These are phyloP conservation scores for Callinectes sapidus DNA, from an alignment of 2,888 invertebrate genomes.

Conservation along the genomic window DNA sequence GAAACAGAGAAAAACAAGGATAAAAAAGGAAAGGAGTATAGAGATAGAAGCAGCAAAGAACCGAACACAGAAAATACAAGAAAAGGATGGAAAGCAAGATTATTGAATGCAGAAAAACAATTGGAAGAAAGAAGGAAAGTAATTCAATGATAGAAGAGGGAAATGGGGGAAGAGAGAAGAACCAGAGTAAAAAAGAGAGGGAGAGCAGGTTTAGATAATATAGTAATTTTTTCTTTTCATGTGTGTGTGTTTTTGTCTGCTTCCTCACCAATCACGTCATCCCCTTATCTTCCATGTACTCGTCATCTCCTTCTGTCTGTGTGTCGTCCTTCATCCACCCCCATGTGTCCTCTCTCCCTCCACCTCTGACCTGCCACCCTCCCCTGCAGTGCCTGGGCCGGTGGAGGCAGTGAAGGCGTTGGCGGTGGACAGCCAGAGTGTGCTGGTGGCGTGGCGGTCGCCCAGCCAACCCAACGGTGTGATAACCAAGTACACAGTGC, in stretches of 20 bases:
- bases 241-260: neutral
- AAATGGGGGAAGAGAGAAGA: neutral
- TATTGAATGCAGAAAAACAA: neutral
- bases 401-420: slow-evolving; percentile 88
- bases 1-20: neutral
- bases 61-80: neutral
- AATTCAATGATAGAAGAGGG: neutral
- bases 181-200: neutral
- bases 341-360: neutral
- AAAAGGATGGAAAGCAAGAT: neutral
- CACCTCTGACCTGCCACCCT: neutral
- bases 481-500: slow-evolving; percentile 81
- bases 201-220: neutral
- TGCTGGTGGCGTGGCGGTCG: slow-evolving; percentile 87
- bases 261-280: no score
- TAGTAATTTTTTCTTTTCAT: neutral
- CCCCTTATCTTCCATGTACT: no score
- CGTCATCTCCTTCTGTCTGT: no score
- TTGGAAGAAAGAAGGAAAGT: no score
- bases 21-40: neutral
- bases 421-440: slow-evolving; percentile 84
- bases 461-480: slow-evolving; percentile 86
- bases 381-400: slow-evolving; percentile 83
- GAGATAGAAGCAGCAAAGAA: neutral
- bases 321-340: neutral